Percentiles rank a stretch among this genome's conserved stretches.
Evolutionary conservation across 2,797 vertebrate genomes (phyloP).

Genomic region (Clangula hyemalis): DNA sequence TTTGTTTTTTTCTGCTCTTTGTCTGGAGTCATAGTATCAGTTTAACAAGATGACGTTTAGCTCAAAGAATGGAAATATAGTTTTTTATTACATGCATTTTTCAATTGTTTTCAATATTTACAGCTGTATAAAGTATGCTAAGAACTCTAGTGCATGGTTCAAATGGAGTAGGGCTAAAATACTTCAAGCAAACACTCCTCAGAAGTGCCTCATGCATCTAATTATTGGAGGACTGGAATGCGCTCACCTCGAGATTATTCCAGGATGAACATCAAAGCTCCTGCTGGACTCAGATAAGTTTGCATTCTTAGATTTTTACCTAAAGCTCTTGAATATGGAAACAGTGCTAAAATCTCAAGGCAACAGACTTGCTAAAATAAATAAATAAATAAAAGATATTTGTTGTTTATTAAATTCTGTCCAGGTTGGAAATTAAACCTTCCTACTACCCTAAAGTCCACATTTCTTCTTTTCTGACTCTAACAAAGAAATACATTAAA

Average conservation of each 20-base stretch:
- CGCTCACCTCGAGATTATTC: neutral
- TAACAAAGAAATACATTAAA: neutral
- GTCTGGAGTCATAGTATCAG: neutral
- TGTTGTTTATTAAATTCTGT: neutral
- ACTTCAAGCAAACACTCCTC: neutral
- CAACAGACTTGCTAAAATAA: neutral
- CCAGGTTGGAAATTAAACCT: neutral
- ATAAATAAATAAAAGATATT: neutral
- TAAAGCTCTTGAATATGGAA: neutral
- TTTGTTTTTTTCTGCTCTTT: neutral
- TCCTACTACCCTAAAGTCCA: neutral
- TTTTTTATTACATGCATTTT: neutral
- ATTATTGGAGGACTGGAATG: neutral
- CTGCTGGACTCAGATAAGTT: neutral
- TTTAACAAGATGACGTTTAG: neutral
- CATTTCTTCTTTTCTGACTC: neutral
- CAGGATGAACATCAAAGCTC: slow-evolving; percentile 23
- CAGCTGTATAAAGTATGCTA: neutral
- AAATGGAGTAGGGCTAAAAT: neutral
- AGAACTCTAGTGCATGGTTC: neutral
- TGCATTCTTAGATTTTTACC: neutral
- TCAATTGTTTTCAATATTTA: neutral
- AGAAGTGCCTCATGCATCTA: neutral
- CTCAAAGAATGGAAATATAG: neutral
- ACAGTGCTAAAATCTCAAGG: neutral